phyloP scores from a whole-genome alignment of 2,113 vertebrate species.

The Raphicerus campestris region DNA sequence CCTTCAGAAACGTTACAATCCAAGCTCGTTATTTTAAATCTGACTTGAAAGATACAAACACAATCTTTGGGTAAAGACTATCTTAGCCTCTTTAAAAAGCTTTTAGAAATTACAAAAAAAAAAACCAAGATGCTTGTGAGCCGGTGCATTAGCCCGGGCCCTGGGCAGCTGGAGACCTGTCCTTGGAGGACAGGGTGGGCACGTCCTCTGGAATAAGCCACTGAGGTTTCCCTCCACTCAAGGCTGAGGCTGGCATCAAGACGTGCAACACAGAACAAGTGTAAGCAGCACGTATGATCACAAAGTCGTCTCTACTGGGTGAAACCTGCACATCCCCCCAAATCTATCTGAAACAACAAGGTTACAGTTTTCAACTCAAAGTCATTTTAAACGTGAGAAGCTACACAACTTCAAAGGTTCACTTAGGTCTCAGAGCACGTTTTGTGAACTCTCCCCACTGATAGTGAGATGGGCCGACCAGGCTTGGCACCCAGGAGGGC shows the following conservation, averaged over 20 bases:
- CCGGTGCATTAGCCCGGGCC: accelerated
- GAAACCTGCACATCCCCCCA: not conserved
- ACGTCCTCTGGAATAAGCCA: accelerated
- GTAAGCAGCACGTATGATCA: accelerated
- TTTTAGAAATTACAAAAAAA: not conserved
- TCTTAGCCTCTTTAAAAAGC: not conserved
- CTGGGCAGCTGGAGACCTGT: not conserved
- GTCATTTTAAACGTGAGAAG: not conserved
- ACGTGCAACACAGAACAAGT: accelerated
- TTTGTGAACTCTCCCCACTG: not conserved
- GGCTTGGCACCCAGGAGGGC: not conserved
- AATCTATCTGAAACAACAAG: not conserved
- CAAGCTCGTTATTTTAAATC: too few species aligned
- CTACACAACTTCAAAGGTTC: not conserved
- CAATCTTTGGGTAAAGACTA: not conserved
- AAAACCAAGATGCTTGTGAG: too few species aligned
- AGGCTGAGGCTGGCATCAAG: not conserved
- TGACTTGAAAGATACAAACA: not conserved
- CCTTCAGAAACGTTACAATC: accelerated
- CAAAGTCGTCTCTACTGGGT: accelerated
- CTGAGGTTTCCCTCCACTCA: not conserved
- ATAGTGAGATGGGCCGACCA: not conserved
- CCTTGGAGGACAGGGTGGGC: accelerated
- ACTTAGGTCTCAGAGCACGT: not conserved
- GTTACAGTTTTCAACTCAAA: not conserved